Conservation (phyloP, 2,888 invertebrate genomes). For the Tyria jacobaeae region DNA sequence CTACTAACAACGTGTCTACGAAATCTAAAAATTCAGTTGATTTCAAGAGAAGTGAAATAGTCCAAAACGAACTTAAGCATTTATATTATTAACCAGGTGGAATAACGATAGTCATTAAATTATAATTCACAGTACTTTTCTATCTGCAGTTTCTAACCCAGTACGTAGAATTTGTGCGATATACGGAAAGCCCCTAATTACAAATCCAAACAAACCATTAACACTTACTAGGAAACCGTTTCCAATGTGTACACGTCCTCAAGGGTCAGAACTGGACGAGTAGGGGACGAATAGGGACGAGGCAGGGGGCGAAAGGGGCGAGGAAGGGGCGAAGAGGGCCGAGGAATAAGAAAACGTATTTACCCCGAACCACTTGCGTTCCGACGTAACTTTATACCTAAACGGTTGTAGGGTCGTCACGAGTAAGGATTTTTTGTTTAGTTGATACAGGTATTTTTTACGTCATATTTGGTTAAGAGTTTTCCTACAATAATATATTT, state of each 20-base stretch:
- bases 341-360: conserved; percentile 77
- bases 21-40: too few relatives aligned
- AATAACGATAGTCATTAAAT: too few relatives aligned
- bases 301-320: conserved; percentile 25
- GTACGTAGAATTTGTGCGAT: conserved; percentile 37
- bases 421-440: background rate
- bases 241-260: conserved; percentile 51
- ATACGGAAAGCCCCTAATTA: conserved; percentile 60
- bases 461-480: background rate
- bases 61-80: too few relatives aligned
- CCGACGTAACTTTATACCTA: conserved; percentile 72
- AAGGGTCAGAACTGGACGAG: conserved; percentile 40
- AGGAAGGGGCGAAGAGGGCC: conserved; percentile 34
- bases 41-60: too few relatives aligned
- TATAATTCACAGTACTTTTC: background rate
- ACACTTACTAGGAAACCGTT: conserved; percentile 52
- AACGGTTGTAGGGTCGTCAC: conserved; percentile 65
- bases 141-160: background rate
- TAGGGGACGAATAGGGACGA: conserved; percentile 25
- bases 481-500: background rate
- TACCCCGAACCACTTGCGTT: conserved; percentile 72
- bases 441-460: background rate
- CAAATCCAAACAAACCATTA: conserved; percentile 70
- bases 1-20: too few relatives aligned
- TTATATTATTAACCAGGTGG: too few relatives aligned